Evolutionary conservation across 64 coral and sea anemone species (phyloP).

Genomic region (Montipora efflorescens): DNA sequence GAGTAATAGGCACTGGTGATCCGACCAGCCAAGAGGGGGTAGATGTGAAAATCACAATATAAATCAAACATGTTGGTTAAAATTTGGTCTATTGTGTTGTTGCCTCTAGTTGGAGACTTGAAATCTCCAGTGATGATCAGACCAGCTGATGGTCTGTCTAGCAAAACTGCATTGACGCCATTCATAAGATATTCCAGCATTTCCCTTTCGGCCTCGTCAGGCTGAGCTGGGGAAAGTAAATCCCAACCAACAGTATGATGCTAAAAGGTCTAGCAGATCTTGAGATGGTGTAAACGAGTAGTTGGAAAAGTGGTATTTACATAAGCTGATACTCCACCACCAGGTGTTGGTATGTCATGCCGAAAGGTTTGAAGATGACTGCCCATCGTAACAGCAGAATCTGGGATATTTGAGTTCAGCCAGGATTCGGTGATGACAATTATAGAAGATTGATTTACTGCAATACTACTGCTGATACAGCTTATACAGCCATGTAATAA

Average conservation of each 20-base stretch:
- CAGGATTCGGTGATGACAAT: no score
- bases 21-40: slow-evolving; percentile 8
- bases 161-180: slow-evolving; percentile 28
- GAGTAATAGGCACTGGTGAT: slow-evolving; percentile 36
- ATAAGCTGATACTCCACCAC: no score
- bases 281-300: slow-evolving; percentile 38
- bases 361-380: no score
- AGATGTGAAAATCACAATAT: slow-evolving; percentile 4
- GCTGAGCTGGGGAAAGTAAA: slow-evolving; percentile 56
- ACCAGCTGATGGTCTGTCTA: slow-evolving; percentile 44
- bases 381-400: no score
- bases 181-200: slow-evolving; percentile 62
- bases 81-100: slow-evolving; percentile 56
- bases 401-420: background rate
- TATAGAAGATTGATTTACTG: no score
- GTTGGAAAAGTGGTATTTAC: slow-evolving; percentile 11
- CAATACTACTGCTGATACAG: no score
- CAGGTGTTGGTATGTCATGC: no score
- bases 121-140: slow-evolving; percentile 35
- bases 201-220: slow-evolving; percentile 26
- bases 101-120: slow-evolving; percentile 25
- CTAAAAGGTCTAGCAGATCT: slow-evolving; percentile 65
- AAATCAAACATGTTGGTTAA: slow-evolving; percentile 45
- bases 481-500: no score
- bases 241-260: slow-evolving; percentile 30